Conservation (phyloP, 2,113 vertebrate genomes). For the Cyprinus carpio region DNA sequence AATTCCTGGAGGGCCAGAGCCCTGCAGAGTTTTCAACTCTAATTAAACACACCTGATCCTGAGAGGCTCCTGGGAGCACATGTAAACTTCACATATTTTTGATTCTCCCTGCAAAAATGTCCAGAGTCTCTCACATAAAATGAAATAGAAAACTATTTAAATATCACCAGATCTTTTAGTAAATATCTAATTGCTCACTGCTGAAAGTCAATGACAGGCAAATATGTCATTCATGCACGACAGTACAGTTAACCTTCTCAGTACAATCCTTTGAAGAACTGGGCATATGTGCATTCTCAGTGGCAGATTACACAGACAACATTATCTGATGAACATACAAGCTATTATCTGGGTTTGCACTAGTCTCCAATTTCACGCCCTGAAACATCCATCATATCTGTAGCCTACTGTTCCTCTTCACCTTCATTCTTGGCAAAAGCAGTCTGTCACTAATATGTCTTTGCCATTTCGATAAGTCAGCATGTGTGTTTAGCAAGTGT, state of each 20-base stretch:
- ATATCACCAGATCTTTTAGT: neutral
- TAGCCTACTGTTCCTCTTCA: neutral
- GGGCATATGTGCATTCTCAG: conserved; percentile 51
- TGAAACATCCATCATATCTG: conserved; percentile 42
- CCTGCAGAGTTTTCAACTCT: too few species aligned
- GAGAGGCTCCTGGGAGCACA: neutral
- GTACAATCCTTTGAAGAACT: conserved; percentile 40
- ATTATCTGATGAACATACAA: conserved; percentile 54
- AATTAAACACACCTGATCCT: too few species aligned
- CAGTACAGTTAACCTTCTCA: conserved; percentile 43
- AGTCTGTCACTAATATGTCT: conserved; percentile 22
- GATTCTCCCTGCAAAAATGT: neutral
- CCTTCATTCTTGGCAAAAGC: conserved; percentile 26
- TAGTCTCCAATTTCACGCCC: conserved; percentile 52
- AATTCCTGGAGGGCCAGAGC: too few species aligned
- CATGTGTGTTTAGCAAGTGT: conserved; percentile 13
- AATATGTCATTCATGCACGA: conserved; percentile 30
- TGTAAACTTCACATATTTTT: neutral
- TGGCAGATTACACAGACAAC: conserved; percentile 50
- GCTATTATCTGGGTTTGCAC: conserved; percentile 53
- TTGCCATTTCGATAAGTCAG: conserved; percentile 40
- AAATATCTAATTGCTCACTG: conserved; percentile 7
- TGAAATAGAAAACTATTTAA: neutral
- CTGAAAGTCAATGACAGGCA: neutral
- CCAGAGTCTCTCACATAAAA: too few species aligned